Base-by-base conservation (phyloP, 2,797 vertebrate genomes). In the Pseudomugil tenellus region DNA sequence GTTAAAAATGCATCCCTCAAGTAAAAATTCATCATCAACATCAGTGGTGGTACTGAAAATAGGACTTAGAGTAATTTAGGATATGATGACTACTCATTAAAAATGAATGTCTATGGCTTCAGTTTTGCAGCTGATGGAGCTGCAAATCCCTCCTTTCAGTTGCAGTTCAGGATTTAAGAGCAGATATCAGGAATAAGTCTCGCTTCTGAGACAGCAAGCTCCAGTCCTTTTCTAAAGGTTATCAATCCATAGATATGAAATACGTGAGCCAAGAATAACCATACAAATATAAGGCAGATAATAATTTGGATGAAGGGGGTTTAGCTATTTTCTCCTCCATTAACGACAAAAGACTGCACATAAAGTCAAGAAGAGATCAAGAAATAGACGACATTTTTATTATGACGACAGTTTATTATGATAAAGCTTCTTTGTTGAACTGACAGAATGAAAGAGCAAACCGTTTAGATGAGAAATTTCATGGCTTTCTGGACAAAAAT, bases 341-440 rank as follows among this genome's bases (percentile, higher is more conserved):
- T 54, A 57, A 31, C 16, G 52, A 53, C 11, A 57, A 64, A 26
- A 19, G 17, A 13, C n/a, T 23, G 16, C 43, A 67, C 52, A 23
- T 32, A 6, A n/a, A 79, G 60, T 43, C 48, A 43, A 52, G 43
- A 62, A 51, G 14, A 54, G 39, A 58, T 58, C 37, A 66, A 16
- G 14, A 4, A 54, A 25, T 0, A 46, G 57, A 37, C n/a, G 58
- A 74, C 52, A 67, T 58, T 14, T 55, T 63, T 74, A 26, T n/a
- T n/a, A n/a, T n/a, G n/a, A n/a, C n/a, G n/a, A n/a, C n/a, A 67
- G 59, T 39, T 77, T 37, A 76, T 62, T 75, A 34, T 67, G 67
- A 78, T 65, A 61, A 58, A 73, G 54, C 21, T 54, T 85, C 61
- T 74, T 72, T 59, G 78, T 84, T 80, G 43, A 25, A 4, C 67